Evolutionary conservation across 2,113 vertebrate species (phyloP).

Genomic region (Phoxinus phoxinus): DNA sequence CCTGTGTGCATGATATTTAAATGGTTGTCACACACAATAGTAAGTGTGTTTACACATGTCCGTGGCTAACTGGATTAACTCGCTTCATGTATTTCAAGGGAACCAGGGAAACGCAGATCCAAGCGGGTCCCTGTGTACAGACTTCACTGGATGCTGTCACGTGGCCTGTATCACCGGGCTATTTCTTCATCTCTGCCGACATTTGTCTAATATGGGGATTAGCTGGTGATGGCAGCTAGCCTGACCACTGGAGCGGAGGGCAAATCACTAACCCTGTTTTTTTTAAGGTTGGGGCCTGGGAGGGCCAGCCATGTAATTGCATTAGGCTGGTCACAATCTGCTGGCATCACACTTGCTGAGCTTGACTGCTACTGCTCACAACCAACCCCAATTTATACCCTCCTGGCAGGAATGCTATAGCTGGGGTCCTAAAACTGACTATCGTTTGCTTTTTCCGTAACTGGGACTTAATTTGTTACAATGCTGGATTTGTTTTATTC

Average conservation of each 20-base stretch:
- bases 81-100: constrained; percentile 1
- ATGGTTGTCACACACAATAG: constrained; percentile 14
- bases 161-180: constrained; percentile 59
- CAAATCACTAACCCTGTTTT: constrained; percentile 16
- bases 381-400: background rate
- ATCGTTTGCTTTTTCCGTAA: too few species aligned
- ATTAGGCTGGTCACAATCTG: constrained; percentile 27
- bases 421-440: background rate
- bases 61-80: constrained; percentile 28
- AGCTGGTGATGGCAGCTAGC: constrained; percentile 49
- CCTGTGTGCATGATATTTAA: background rate
- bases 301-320: background rate
- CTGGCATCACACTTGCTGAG: constrained; percentile 22
- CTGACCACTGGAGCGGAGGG: constrained; percentile 23
- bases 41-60: constrained; percentile 18
- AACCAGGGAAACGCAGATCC: background rate
- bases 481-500: too few species aligned
- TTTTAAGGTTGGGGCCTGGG: constrained; percentile 17
- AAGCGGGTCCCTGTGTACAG: constrained; percentile 55
- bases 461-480: too few species aligned
- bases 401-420: background rate
- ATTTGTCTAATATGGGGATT: constrained; percentile 62
- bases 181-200: constrained; percentile 61
- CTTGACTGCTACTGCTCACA: background rate
- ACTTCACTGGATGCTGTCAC: constrained; percentile 59